These are phyloP conservation scores for Cheirogaleus medius DNA, from an alignment of 2,113 vertebrate genomes.

Conservation along the genomic window DNA sequence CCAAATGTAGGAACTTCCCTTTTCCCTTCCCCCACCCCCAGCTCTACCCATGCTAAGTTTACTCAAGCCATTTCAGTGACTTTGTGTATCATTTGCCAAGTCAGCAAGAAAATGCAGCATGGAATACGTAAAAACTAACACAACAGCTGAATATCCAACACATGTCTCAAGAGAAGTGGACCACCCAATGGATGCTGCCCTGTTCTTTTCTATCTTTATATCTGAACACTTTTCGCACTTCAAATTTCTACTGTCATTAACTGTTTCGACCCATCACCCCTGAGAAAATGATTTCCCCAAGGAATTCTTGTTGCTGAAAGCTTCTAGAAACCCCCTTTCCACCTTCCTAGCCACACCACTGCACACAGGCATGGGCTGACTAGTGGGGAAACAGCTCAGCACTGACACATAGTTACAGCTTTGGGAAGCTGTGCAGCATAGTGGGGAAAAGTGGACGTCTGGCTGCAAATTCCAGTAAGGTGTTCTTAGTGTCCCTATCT, in stretches of 20 bases:
- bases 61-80: slow-evolving; percentile 35
- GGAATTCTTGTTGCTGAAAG: not conserved
- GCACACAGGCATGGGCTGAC: not conserved
- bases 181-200: slow-evolving; percentile 42
- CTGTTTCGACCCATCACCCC: not conserved
- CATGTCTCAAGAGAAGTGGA: slow-evolving; percentile 7
- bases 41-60: not conserved
- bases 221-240: slow-evolving; percentile 53
- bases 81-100: slow-evolving; percentile 50
- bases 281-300: slow-evolving; percentile 27
- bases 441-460: not conserved
- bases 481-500: not conserved
- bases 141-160: slow-evolving; percentile 13
- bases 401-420: not conserved
- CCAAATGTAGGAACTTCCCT: slow-evolving; percentile 48
- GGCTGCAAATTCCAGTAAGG: not conserved
- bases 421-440: not conserved
- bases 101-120: slow-evolving; percentile 45
- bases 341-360: not conserved
- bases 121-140: slow-evolving; percentile 59
- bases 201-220: not conserved
- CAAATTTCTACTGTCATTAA: slow-evolving; percentile 52
- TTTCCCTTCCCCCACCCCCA: not conserved
- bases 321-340: not conserved
- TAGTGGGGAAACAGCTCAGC: not conserved